Base-by-base conservation (phyloP, 1,140 invertebrate genomes). In the Charaxes varanes region DNA sequence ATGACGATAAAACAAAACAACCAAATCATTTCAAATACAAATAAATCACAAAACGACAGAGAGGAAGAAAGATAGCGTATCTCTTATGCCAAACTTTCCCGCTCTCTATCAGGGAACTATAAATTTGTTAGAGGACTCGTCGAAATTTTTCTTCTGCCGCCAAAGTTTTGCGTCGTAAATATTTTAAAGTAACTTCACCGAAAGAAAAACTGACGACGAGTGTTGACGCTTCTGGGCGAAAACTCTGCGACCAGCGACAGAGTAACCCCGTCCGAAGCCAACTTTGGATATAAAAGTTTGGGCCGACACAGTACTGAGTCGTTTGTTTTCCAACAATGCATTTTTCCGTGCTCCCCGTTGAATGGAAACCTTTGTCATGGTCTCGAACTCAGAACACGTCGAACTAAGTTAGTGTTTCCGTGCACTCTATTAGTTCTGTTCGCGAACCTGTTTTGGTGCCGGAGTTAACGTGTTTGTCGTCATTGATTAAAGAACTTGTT, bases 121-220 rank as follows among this genome's bases (percentile, higher is more conserved):
- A 71, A 71, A 76, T 76, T 66, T 48, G 48, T 49, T 41, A 54
- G 59, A 58, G 58, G 57, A 62, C 53, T 56, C 54, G 38, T 52
- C 55, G 55, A 66, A 74, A 58, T 70, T 74, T n/a, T 67, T 69
- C 57, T 65, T 63, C 60, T 50, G 57, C 51, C 33, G 50, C 21
- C 43, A 58, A 73, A 71, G 41, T 76, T 69, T 32, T 10, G 46
- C n/a, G 55, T 73, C 69, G 67, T 76, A 79, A 79, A 79, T 79
- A 79, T 76, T 79, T 79, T 79, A 79, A 76, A 73, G 64, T 73
- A 65, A 76, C 59, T 76, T 71, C 43, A n/a, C n/a, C n/a, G 41
- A 35, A 53, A 52, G 57, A 51, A 71, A 68, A 74, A 73, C 60
- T 76, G 74, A 74, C 71, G 70, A 45, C 47, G 46, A 65, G 59